phyloP scores from a whole-genome alignment of 1,140 invertebrate species.

The Calliphora vicina region DNA sequence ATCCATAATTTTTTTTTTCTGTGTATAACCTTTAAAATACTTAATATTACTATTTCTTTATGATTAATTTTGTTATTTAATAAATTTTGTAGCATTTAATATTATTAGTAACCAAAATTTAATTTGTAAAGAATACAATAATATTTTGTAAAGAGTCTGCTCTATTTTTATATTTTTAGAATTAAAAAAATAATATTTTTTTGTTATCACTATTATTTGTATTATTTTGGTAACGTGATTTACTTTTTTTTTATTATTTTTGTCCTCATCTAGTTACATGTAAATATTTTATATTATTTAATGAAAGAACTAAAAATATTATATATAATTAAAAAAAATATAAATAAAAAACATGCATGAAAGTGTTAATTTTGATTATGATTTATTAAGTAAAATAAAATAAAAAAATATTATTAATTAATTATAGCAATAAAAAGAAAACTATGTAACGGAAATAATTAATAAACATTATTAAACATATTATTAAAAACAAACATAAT shows the following conservation, averaged over 20 bases:
- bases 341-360: background rate
- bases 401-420: conserved; percentile 27
- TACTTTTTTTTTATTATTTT: background rate
- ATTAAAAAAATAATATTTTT: background rate
- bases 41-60: too few species aligned
- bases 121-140: background rate
- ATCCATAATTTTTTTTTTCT: background rate
- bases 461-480: conserved; percentile 20
- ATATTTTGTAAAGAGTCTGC: background rate
- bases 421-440: conserved; percentile 22
- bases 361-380: background rate
- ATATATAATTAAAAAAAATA: background rate
- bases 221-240: background rate
- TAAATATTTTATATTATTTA: conserved; percentile 18
- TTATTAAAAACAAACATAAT: conserved; percentile 16
- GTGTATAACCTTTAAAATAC: too few species aligned
- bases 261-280: background rate
- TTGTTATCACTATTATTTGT: background rate
- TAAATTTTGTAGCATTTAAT: background rate
- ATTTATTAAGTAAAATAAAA: background rate
- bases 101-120: background rate
- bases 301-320: conserved; percentile 17
- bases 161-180: background rate
- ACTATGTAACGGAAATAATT: conserved; percentile 27
- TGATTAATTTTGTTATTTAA: too few species aligned